Base-by-base conservation (phyloP, 1,140 invertebrate species). In the Condylostylus longicornis region DNA sequence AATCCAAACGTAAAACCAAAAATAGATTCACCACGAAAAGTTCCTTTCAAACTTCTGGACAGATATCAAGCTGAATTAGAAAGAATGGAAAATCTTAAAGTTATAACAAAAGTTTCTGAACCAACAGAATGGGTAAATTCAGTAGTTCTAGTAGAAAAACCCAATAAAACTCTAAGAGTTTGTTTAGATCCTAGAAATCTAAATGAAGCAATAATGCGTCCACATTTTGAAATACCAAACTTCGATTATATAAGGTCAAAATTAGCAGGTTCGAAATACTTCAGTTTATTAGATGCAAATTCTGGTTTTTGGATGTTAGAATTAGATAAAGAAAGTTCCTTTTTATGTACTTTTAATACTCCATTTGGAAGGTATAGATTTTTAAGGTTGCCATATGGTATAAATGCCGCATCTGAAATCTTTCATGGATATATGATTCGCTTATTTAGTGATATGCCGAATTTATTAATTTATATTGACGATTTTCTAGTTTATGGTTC, bases 141-240 rank as follows among this genome's bases (percentile, higher is more conserved):
- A n/a, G 47, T 63, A 20, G 58, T 64, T 20, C 39, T 61, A 8
- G 53, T 60, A n/a, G 40, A 46, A 35, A 63, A 64, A 48, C 36
- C 40, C 28, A 52, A 56, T 44, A 51, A 49, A 13, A 43, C 50
- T 23, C 18, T 65, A 18, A 33, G 62, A 32, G 31, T 65, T 34
- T 67, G 62, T 42, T 36, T 69, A 14, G 62, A 69, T 47, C 64
- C 65, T 8, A 49, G 47, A 42, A 50, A 61, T 36, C 46, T 68
- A 41, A 69, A 69, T 50, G 51, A 53, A 43, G 43, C 42, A 8
- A 56, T 70, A 4, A 44, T 48, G 32, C 33, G 64, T 28, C 47
- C 55, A 34, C 53, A 61, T 42, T 62, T 54, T 51, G 52, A 47
- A 19, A 50, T 67, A 25, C 59, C 61, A 18, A 61, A 51, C 6